Percentiles rank a stretch among this genome's conserved stretches.
These are phyloP conservation scores for human DNA, from an alignment of 2,113 vertebrate species.

Conservation along the genomic window GRCh38 chr1:167366501-167367000, in stretches of 20 bases:
- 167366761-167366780: neutral
- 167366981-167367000: neutral
- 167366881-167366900: neutral
- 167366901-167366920: neutral
- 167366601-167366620: neutral
- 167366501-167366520: conserved; percentile 12
- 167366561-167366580: neutral
- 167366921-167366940: neutral
- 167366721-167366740: neutral
- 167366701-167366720: neutral
- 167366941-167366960: neutral
- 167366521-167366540: neutral
- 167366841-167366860: neutral
- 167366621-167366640: neutral
- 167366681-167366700: neutral
- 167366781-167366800: conserved; percentile 1
- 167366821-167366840: neutral
- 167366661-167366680: conserved; percentile 4
- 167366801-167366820: neutral
- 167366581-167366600: neutral
- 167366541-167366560: neutral
- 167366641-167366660: neutral
- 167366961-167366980: neutral
- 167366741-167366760: neutral
- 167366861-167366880: neutral